Base-by-base conservation (phyloP, 2,888 invertebrate genomes). In the Dascillus cervinus region DNA sequence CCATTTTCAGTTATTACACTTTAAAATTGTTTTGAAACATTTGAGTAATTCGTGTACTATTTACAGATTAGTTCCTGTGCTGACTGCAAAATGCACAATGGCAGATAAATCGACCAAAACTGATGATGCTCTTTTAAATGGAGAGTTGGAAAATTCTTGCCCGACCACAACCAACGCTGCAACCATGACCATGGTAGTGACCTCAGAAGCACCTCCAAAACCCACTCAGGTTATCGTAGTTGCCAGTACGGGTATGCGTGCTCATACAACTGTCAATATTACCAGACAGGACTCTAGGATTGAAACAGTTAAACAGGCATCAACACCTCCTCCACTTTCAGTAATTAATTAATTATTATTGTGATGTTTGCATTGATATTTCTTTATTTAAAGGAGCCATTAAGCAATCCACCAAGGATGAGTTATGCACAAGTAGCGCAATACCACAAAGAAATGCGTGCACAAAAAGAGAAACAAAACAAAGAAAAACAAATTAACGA, bases 101-200 rank as follows among this genome's bases (percentile, higher is more conserved):
- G 74, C 75, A 56, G 75, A 79, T 65, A 80, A 81, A 69, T 77
- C 79, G 59, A 75, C 77, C 55, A 78, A 79, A 73, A 81, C 79
- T 67, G 81, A 65, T 44, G 65, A 65, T 38, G 62, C 52, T 29
- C 50, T 64, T 22, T 46, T 64, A 33, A 62, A 62, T 30, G 56
- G 58, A 14, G 58, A 58, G 11, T 34, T 50, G 12, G 60, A 59
- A 29, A 40, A 53, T 22, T 47, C 52, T 9, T 58, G 57, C 34
- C 60, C 66, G 22, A 66, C 67, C 19, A 68, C 69, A 31, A 67
- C 65, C 25, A 71, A 66, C 52, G 72, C 71, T 41, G 70, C 73
- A 30, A 72, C 71, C 42, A 71, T 73, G 70, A 72, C 72, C 37
- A 64, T 65, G 29, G 56, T 60, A 32, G 58, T 62, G 34, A 51